Percentiles rank a stretch among this genome's conserved stretches.
These are phyloP conservation scores for Chymomyza amoena DNA, from an alignment of 2,888 invertebrate species.

Conservation along the genomic window DNA sequence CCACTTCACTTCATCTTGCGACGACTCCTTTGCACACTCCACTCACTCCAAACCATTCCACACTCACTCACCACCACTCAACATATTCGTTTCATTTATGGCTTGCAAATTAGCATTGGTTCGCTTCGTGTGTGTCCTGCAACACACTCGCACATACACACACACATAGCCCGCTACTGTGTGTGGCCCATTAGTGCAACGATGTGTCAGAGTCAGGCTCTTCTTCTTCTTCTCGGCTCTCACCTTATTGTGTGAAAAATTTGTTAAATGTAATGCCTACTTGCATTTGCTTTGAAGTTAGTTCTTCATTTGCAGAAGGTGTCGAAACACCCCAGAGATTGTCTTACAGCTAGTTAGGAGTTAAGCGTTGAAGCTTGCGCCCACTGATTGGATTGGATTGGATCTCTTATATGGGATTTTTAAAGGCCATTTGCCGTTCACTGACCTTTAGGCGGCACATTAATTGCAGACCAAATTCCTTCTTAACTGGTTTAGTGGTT, in stretches of 20 bases:
- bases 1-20: conserved; percentile 28
- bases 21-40: conserved; percentile 19
- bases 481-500: conserved; percentile 41
- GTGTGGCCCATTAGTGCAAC: conserved; percentile 16
- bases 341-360: conserved; percentile 30
- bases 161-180: conserved; percentile 42
- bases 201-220: background rate
- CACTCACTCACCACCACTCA: conserved; percentile 42
- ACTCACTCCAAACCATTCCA: conserved; percentile 18
- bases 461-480: conserved; percentile 30
- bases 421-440: conserved; percentile 61
- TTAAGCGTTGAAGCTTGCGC: conserved; percentile 13
- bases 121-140: conserved; percentile 62
- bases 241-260: background rate
- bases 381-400: conserved; percentile 29
- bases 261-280: background rate
- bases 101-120: conserved; percentile 67
- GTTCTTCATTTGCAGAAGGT: conserved; percentile 15
- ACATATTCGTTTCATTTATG: conserved; percentile 70
- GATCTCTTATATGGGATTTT: conserved; percentile 9
- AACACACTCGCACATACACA: conserved; percentile 30
- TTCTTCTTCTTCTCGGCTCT: background rate
- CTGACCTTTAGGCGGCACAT: conserved; percentile 52
- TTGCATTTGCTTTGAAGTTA: background rate
- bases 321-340: conserved; percentile 36